Evolutionary conservation across 2,113 vertebrate species (phyloP).

Genomic region (Delphinapterus leucas): DNA sequence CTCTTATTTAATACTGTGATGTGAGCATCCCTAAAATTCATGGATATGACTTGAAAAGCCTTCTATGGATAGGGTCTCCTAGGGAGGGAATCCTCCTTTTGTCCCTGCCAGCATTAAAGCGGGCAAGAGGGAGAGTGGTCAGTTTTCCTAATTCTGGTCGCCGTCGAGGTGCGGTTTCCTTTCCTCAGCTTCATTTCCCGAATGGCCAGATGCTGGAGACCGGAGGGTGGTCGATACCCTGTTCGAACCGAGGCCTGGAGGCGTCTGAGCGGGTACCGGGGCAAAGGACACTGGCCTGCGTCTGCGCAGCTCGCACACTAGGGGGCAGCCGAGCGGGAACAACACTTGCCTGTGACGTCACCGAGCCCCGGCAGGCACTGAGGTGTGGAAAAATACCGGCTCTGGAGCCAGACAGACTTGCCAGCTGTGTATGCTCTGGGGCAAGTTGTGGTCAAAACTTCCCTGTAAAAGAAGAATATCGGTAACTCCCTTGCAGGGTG

Average conservation of each 20-base stretch:
- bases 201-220: not conserved
- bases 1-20: not conserved
- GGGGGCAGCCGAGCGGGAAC: not conserved
- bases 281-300: not conserved
- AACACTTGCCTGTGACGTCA: not conserved
- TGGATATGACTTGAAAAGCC: not conserved
- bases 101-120: not conserved
- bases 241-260: not conserved
- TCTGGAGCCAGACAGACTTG: not conserved
- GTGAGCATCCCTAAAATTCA: not conserved
- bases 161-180: not conserved
- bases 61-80: not conserved
- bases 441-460: not conserved
- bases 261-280: not conserved
- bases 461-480: not conserved
- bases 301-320: not conserved
- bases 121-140: not conserved
- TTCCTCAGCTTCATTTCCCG: not conserved
- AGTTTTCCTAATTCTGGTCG: conserved; percentile 33
- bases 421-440: not conserved
- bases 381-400: conserved; percentile 33
- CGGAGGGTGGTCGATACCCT: not conserved
- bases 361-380: not conserved
- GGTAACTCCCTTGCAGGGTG: not conserved
- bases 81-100: not conserved